These are phyloP conservation scores for Thamnaconus septentrionalis DNA, from an alignment of 2,113 vertebrate genomes.

Conservation along the genomic window DNA sequence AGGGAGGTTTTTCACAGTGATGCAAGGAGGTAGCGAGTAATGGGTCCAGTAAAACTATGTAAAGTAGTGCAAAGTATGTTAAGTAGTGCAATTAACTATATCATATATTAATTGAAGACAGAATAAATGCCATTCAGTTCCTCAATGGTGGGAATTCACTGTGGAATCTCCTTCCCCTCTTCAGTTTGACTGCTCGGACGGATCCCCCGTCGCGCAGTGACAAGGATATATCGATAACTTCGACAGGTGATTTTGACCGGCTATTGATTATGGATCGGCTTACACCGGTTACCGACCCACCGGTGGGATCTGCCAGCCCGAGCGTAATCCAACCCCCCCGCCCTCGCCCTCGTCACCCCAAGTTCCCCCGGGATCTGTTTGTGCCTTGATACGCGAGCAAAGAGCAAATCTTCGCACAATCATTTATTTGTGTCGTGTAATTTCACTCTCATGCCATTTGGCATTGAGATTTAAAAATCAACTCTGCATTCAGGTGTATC, in stretches of 20 bases:
- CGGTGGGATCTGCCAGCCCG: conserved; percentile 32
- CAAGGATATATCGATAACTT: conserved; percentile 55
- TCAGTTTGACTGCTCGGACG: no score
- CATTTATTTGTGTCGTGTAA: not conserved
- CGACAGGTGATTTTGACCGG: conserved; percentile 60
- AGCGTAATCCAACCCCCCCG: conserved; percentile 47
- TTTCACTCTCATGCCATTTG: not conserved
- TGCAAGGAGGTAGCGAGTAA: no score
- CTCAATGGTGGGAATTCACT: no score
- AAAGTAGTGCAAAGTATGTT: no score
- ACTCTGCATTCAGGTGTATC: no score
- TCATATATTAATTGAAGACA: no score
- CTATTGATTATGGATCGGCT: conserved; percentile 66
- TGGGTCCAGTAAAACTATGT: no score
- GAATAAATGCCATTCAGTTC: no score
- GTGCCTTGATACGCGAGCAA: not conserved
- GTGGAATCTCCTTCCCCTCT: no score
- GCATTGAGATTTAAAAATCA: no score
- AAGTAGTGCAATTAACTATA: no score
- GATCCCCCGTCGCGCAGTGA: not conserved
- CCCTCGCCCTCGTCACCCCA: conserved; percentile 1
- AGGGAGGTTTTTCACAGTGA: no score
- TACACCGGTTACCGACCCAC: conserved; percentile 43
- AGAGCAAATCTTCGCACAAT: not conserved
- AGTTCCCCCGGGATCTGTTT: not conserved